A percentile compares a stretch with the other conserved stretches of the same genome.
These are phyloP conservation scores for Taphrorychus bicolor DNA, from an alignment of 2,888 invertebrate species.

Conservation along the genomic window DNA sequence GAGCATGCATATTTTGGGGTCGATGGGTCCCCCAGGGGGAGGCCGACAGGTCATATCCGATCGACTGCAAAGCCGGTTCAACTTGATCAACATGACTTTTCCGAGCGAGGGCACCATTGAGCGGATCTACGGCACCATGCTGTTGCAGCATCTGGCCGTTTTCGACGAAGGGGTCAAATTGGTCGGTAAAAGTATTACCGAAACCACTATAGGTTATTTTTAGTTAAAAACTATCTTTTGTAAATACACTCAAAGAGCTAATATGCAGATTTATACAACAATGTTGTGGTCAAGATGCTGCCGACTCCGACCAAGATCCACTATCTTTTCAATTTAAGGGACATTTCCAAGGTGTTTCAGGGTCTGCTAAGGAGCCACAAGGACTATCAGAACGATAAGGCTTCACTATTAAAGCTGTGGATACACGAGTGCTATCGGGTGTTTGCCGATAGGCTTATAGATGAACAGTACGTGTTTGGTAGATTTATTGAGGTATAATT, in stretches of 20 bases:
- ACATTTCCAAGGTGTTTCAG: slow-evolving; percentile 86
- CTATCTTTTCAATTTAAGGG: slow-evolving; percentile 87
- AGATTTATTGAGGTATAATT: too few relatives aligned
- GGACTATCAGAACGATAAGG: slow-evolving; percentile 77
- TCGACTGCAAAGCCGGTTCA: slow-evolving; percentile 80
- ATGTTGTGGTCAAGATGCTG: slow-evolving; percentile 74
- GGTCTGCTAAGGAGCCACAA: slow-evolving; percentile 80
- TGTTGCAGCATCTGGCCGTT: slow-evolving; percentile 76
- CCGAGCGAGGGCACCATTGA: slow-evolving; percentile 79
- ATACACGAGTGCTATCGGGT: slow-evolving; percentile 86
- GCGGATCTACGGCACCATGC: slow-evolving; percentile 85
- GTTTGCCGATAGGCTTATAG: slow-evolving; percentile 82
- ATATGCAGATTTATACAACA: slow-evolving; percentile 70
- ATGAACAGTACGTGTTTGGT: slow-evolving; percentile 73
- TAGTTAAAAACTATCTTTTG: too few relatives aligned
- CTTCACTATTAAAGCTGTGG: slow-evolving; percentile 80
- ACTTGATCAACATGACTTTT: slow-evolving; percentile 80
- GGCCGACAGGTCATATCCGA: slow-evolving; percentile 81
- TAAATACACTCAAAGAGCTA: too few relatives aligned
- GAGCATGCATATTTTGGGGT: slow-evolving; percentile 79
- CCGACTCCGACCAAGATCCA: slow-evolving; percentile 91
- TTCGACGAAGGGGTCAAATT: slow-evolving; percentile 83
- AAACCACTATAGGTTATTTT: slow-evolving; percentile 71
- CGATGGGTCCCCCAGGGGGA: slow-evolving; percentile 89
- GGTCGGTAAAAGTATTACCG: slow-evolving; percentile 71